Evolutionary conservation across 2,797 vertebrate species (phyloP).

Genomic region (Cottoperca gobio): DNA sequence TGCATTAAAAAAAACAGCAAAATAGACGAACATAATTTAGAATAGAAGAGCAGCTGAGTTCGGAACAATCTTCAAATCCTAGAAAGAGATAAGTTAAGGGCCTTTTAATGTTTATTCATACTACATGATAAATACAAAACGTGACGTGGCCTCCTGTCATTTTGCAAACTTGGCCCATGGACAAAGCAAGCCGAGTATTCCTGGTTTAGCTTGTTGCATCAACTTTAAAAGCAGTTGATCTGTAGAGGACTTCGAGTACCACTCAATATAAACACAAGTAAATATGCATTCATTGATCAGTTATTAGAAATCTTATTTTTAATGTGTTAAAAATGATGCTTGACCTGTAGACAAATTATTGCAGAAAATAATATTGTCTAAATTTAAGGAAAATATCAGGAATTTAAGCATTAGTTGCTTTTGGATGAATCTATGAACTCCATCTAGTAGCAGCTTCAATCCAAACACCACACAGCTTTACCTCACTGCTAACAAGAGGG

Average conservation of each 20-base stretch:
- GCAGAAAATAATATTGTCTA: not conserved
- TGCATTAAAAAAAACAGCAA: too few relatives aligned
- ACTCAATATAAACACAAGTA: not conserved
- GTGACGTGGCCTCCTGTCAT: too few relatives aligned
- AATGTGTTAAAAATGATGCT: too few relatives aligned
- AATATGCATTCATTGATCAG: not conserved
- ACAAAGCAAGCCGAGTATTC: too few relatives aligned
- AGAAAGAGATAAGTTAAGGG: too few relatives aligned
- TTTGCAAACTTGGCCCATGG: too few relatives aligned
- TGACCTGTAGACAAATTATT: not conserved
- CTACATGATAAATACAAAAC: too few relatives aligned
- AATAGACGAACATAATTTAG: too few relatives aligned
- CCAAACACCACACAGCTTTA: not conserved
- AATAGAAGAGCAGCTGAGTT: too few relatives aligned
- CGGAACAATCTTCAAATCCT: too few relatives aligned
- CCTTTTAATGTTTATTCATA: too few relatives aligned
- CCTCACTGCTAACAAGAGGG: not conserved
- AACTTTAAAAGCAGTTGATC: not conserved
- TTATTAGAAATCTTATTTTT: not conserved
- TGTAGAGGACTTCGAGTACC: not conserved
- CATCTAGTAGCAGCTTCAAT: not conserved
- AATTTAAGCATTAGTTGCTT: not conserved
- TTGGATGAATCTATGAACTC: not conserved
- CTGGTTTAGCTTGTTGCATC: not conserved
- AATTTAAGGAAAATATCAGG: not conserved